A percentile compares a stretch with the other conserved stretches of the same genome.
Evolutionary conservation across 2,797 vertebrate species (phyloP).

Genomic region (Botia almorhae): DNA sequence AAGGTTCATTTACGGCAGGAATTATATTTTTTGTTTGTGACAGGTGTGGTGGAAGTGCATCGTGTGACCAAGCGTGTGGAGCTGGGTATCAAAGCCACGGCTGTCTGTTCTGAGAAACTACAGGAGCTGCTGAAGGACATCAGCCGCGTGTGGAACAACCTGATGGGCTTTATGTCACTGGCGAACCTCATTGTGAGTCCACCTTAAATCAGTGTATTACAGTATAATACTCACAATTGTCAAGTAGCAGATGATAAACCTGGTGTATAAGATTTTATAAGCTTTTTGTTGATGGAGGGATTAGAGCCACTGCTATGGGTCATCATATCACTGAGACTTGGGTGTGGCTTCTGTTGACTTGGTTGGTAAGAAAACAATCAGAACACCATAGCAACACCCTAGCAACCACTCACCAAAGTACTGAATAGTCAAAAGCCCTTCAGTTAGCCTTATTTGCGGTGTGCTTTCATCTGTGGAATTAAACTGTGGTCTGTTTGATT

Average conservation of each 20-base stretch:
- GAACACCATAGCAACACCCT: no score
- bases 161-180: slow-evolving; percentile 97
- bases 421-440: no score
- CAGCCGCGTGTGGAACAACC: slow-evolving; percentile 96
- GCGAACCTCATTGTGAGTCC: slow-evolving; percentile 87
- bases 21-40: slow-evolving; percentile 6
- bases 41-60: slow-evolving; percentile 97
- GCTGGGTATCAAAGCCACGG: slow-evolving; percentile 95
- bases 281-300: no score
- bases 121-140: slow-evolving; percentile 95
- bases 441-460: neutral
- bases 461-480: neutral
- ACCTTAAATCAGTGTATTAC: neutral
- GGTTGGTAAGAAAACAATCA: no score
- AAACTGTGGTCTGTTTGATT: neutral
- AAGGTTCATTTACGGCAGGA: neutral
- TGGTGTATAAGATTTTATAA: no score
- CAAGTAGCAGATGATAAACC: no score
- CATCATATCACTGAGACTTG: no score
- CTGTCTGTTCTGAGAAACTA: slow-evolving; percentile 95
- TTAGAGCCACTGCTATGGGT: no score
- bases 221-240: no score
- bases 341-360: no score
- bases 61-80: slow-evolving; percentile 93
- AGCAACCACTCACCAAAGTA: no score